A percentile compares a stretch with the other conserved stretches of the same genome.
Evolutionary conservation across 2,888 invertebrate species (phyloP).

Genomic region (Petrophora chlorosata): DNA sequence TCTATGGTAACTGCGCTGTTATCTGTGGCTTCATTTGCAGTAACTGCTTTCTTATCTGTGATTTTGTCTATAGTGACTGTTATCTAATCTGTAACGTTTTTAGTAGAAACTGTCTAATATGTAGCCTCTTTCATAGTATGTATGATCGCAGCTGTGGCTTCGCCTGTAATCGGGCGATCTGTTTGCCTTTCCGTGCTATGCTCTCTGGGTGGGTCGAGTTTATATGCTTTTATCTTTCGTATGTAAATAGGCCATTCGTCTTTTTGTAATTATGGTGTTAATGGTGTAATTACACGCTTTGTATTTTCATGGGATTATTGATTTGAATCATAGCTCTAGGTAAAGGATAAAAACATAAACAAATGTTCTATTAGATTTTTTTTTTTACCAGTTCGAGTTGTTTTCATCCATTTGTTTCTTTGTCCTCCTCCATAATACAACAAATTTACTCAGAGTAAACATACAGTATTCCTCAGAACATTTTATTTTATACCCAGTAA

Average conservation of each 20-base stretch:
- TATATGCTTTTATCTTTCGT: constrained; percentile 36
- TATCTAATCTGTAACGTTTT: background rate
- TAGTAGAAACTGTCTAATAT: no score
- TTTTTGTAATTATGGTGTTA: constrained; percentile 39
- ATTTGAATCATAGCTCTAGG: constrained; percentile 18
- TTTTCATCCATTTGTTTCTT: no score
- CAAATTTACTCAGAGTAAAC: no score
- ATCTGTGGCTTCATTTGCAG: background rate
- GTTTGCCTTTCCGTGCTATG: constrained; percentile 43
- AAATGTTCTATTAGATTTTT: no score
- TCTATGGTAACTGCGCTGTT: constrained; percentile 1
- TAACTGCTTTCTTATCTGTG: constrained; percentile 2
- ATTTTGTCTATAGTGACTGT: constrained; percentile 6
- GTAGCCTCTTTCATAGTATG: no score
- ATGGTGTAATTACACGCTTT: constrained; percentile 34
- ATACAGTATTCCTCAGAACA: no score
- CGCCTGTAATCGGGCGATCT: constrained; percentile 42
- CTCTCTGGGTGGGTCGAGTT: constrained; percentile 30
- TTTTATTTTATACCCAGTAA: no score
- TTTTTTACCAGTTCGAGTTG: no score
- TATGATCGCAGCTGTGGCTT: background rate
- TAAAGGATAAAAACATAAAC: no score
- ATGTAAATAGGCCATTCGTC: constrained; percentile 38
- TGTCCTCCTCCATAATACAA: no score
- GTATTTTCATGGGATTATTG: constrained; percentile 16